A percentile compares a stretch with the other conserved stretches of the same genome.
Conservation (phyloP, 2,888 invertebrate genomes). For the Elegia similella region DNA sequence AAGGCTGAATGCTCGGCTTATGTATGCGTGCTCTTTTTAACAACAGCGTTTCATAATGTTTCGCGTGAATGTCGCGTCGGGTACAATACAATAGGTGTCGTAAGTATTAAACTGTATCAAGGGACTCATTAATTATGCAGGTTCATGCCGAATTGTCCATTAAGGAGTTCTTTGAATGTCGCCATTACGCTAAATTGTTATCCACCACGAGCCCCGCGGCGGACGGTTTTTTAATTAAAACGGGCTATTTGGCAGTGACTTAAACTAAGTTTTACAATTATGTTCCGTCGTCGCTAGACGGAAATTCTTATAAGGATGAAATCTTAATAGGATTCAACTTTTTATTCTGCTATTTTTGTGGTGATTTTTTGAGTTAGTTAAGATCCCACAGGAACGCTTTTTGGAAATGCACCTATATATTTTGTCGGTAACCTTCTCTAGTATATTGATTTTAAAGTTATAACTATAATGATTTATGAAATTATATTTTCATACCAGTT, state of each 20-base stretch:
- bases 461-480: too few relatives aligned
- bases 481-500: too few relatives aligned
- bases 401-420: too few relatives aligned
- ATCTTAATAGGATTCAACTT: constrained; percentile 33
- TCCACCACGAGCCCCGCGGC: constrained; percentile 59
- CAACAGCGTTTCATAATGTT: neutral
- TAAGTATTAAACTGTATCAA: constrained; percentile 30
- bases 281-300: constrained; percentile 49
- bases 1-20: neutral
- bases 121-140: constrained; percentile 60
- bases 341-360: neutral
- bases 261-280: constrained; percentile 61
- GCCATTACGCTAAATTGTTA: constrained; percentile 71
- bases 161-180: constrained; percentile 65
- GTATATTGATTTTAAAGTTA: too few relatives aligned
- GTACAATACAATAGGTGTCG: constrained; percentile 7
- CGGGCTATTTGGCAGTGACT: constrained; percentile 64
- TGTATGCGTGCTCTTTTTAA: neutral
- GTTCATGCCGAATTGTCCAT: constrained; percentile 56
- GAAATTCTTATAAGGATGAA: constrained; percentile 42
- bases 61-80: neutral
- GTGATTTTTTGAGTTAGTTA: neutral
- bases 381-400: too few relatives aligned
- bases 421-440: too few relatives aligned
- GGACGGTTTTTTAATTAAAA: constrained; percentile 72